Evolutionary conservation across 2,888 invertebrate genomes (phyloP).

Genomic region (Strigamia maritima): DNA sequence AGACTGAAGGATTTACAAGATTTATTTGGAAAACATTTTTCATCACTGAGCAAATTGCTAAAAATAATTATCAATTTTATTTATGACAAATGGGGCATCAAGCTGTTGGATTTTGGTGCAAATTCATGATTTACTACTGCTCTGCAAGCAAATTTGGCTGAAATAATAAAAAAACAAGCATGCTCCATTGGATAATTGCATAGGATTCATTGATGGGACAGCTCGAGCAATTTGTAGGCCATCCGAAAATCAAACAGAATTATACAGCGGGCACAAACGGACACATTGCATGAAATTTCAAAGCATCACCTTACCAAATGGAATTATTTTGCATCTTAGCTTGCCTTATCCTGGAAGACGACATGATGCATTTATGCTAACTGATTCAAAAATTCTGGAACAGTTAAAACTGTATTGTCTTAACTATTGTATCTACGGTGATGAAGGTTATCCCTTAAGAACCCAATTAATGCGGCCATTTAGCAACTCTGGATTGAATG

Average conservation of each 20-base stretch:
- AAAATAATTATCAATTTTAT: background rate
- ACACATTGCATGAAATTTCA: constrained; percentile 17
- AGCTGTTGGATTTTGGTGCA: background rate
- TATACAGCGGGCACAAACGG: constrained; percentile 22
- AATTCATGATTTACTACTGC: background rate
- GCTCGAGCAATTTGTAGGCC: constrained; percentile 7
- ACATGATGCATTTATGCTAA: background rate
- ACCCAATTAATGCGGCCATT: background rate
- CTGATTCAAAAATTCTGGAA: background rate
- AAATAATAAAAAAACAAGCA: background rate
- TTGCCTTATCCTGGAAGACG: background rate
- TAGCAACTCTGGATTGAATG: background rate
- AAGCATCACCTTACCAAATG: constrained; percentile 15
- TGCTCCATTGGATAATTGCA: background rate
- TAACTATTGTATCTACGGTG: background rate
- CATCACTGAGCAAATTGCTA: background rate
- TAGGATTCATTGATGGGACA: constrained; percentile 31
- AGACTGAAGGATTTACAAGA: background rate
- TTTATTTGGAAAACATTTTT: background rate
- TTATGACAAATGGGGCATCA: background rate
- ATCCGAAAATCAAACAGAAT: background rate
- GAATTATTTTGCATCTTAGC: background rate
- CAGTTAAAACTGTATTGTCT: background rate
- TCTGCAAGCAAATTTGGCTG: background rate
- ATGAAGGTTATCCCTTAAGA: background rate